A percentile compares a stretch with the other conserved stretches of the same genome.
Conservation (phyloP, 2,797 vertebrate genomes). For the Premnoplex brunnescens region DNA sequence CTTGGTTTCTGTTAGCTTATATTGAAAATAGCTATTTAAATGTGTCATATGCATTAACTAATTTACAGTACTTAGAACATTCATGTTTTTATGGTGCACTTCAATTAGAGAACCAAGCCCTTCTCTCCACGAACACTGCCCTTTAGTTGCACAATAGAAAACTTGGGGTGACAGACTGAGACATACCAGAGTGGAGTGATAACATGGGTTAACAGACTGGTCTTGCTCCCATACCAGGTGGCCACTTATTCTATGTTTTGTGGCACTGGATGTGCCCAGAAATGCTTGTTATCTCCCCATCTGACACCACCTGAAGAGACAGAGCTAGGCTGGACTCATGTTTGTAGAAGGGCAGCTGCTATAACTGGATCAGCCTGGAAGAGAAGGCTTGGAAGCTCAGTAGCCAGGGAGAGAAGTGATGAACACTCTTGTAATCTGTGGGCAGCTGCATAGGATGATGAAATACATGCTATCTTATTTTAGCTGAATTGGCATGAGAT, state of each 20-base stretch:
- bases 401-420: background rate
- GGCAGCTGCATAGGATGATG: background rate
- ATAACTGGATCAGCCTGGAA: background rate
- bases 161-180: background rate
- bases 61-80: background rate
- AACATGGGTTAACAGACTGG: background rate
- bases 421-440: background rate
- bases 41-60: background rate
- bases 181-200: background rate
- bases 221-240: background rate
- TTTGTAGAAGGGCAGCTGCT: background rate
- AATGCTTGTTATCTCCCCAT: background rate
- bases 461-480: background rate
- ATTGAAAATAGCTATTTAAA: background rate
- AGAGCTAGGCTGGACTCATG: background rate
- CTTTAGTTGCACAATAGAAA: background rate
- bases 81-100: background rate
- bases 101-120: background rate
- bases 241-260: background rate
- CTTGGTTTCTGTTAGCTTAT: background rate
- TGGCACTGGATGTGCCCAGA: background rate
- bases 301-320: background rate
- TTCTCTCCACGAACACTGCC: background rate
- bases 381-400: background rate
- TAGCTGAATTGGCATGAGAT: background rate